These are phyloP conservation scores for Enteromius thamalakanensis DNA, from an alignment of 2,797 vertebrate genomes.

Conservation along the genomic window DNA sequence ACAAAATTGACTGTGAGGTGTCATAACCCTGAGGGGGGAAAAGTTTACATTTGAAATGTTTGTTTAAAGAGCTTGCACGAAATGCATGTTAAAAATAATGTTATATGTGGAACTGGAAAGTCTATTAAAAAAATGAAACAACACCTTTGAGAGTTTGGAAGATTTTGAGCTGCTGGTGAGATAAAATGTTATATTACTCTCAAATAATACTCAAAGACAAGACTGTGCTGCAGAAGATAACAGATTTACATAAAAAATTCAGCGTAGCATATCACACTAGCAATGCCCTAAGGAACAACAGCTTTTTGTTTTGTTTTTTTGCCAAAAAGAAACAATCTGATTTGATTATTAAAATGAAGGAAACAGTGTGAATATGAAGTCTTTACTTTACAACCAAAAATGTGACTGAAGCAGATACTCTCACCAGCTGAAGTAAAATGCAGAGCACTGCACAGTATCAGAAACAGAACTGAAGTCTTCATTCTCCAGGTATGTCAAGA, in stretches of 20 bases:
- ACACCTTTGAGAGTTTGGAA: background rate
- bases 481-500: background rate
- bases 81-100: background rate
- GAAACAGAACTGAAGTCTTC: background rate
- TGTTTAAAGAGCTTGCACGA: background rate
- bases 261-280: background rate
- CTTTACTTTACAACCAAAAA: background rate
- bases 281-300: background rate
- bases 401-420: background rate
- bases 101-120: background rate
- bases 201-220: conserved; percentile 5
- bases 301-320: background rate
- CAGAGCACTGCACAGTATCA: background rate
- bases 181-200: background rate
- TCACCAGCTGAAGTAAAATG: background rate
- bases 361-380: background rate
- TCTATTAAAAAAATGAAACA: background rate
- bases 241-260: background rate
- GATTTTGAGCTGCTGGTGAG: background rate
- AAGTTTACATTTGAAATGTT: background rate
- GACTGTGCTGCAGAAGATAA: background rate
- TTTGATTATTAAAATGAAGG: too few species aligned
- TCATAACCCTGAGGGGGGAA: background rate
- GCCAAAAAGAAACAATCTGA: background rate
- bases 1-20: background rate